phyloP scores from a whole-genome alignment of 2,113 vertebrate genomes.

The Noturus placidus region DNA sequence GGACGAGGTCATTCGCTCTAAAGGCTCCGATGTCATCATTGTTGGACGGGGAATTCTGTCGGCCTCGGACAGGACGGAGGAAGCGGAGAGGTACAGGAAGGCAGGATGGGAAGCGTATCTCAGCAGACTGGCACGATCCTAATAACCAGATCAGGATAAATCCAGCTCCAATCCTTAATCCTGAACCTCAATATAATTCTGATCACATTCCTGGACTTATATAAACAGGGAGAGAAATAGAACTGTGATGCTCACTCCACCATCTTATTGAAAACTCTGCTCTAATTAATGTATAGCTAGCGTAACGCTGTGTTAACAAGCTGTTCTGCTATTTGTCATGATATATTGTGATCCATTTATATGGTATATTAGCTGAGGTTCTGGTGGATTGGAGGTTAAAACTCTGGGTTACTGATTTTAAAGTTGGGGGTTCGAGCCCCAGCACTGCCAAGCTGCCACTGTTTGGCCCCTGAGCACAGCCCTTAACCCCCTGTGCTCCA shows the following conservation, averaged over 20 bases:
- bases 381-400: no score
- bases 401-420: no score
- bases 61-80: conserved; percentile 70
- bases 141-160: conserved; percentile 34
- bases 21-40: conserved; percentile 89
- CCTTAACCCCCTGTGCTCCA: no score
- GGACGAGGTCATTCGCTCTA: conserved; percentile 79
- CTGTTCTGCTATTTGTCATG: neutral
- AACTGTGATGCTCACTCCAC: no score
- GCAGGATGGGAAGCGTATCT: conserved; percentile 87
- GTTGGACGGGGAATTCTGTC: conserved; percentile 89
- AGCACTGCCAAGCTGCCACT: no score
- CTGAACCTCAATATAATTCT: neutral
- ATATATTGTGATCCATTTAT: no score
- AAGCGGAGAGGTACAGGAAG: conserved; percentile 83
- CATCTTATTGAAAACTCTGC: no score
- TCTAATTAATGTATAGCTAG: no score
- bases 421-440: no score
- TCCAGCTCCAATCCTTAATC: neutral
- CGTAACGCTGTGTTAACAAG: no score
- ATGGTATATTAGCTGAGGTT: no score
- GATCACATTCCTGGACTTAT: neutral
- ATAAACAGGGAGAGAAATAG: neutral
- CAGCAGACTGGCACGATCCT: conserved; percentile 63
- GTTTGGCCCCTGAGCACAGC: no score